These are phyloP conservation scores for Agrochola litura DNA, from an alignment of 2,888 invertebrate species.

Conservation along the genomic window DNA sequence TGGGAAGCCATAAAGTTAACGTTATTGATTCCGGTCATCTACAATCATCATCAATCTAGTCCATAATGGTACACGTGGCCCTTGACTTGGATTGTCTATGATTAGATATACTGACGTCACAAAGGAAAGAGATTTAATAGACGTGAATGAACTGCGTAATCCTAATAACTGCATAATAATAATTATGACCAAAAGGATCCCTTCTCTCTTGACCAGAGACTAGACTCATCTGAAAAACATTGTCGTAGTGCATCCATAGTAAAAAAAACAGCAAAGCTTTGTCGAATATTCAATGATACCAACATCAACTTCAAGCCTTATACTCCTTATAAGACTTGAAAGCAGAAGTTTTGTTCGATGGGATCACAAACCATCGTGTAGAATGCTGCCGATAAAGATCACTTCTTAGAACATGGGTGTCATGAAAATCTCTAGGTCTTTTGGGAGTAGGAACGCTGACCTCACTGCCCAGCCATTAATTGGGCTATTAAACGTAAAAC, in stretches of 20 bases:
- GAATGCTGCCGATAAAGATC: not conserved
- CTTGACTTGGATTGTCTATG: not conserved
- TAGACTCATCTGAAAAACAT: not conserved
- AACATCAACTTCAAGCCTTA: not conserved
- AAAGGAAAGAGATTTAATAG: not conserved
- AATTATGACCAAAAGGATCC: not conserved
- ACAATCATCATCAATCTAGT: conserved; percentile 44
- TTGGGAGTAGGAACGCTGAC: not conserved
- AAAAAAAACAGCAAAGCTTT: not conserved
- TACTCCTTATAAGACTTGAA: not conserved
- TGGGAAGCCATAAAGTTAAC: conserved; percentile 30
- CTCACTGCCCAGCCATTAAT: conserved; percentile 9
- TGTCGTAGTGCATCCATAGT: not conserved
- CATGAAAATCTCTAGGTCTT: not conserved
- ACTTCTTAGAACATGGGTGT: not conserved
- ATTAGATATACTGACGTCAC: conserved; percentile 18
- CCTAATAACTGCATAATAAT: not conserved
- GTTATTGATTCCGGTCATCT: conserved; percentile 20
- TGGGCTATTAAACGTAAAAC: conserved; percentile 4
- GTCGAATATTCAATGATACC: not conserved
- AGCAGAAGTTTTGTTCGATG: not conserved
- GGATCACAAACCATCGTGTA: not conserved
- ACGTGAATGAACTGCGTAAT: not conserved
- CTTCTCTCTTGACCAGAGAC: not conserved
- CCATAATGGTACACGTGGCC: conserved; percentile 33